phyloP scores from a whole-genome alignment of 2,888 invertebrate genomes.

The Tetrapedia diversipes region DNA sequence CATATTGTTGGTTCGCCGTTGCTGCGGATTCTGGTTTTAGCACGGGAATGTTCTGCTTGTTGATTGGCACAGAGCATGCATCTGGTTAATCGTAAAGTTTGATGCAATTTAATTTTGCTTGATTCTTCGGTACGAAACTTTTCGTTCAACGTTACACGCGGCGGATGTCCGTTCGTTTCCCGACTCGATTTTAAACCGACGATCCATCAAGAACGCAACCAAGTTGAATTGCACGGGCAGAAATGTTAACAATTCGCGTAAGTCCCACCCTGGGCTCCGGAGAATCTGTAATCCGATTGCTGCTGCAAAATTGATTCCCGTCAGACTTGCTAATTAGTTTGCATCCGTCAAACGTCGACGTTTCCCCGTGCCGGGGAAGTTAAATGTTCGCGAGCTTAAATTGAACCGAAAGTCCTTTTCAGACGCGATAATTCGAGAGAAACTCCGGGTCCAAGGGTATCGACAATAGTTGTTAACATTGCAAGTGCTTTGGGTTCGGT shows the following conservation, averaged over 20 bases:
- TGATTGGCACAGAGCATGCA: too few species aligned
- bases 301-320: not conserved
- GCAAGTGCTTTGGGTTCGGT: not conserved
- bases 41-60: too few species aligned
- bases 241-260: not conserved
- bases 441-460: not conserved
- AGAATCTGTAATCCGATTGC: not conserved
- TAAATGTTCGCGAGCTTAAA: slow-evolving; percentile 1
- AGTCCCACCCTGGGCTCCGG: not conserved
- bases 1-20: too few species aligned
- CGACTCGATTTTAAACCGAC: not conserved
- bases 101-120: too few species aligned
- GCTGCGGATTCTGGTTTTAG: too few species aligned
- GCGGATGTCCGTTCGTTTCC: not conserved
- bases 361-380: not conserved
- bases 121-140: too few species aligned
- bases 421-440: not conserved
- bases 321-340: not conserved
- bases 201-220: not conserved
- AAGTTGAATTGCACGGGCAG: too few species aligned
- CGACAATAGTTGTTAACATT: slow-evolving; percentile 11
- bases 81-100: too few species aligned
- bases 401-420: slow-evolving; percentile 8
- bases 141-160: too few species aligned
- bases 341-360: not conserved